These are phyloP conservation scores for human DNA, from an alignment of 2,113 vertebrate genomes.

Conservation along the genomic window DNA sequence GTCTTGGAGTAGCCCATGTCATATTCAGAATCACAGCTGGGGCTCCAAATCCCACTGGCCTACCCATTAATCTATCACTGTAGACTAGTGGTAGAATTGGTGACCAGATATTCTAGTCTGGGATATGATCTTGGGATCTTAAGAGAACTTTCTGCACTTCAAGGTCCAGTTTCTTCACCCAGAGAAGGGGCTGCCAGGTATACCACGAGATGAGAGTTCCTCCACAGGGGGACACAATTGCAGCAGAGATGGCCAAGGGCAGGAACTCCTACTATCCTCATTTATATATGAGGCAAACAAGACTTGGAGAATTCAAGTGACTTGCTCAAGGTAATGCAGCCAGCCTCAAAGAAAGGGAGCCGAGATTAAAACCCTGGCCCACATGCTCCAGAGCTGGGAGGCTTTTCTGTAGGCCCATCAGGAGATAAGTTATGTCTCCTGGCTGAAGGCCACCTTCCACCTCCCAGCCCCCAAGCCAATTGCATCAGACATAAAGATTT, in stretches of 20 bases:
- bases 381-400: not conserved
- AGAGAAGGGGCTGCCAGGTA: not conserved
- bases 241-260: not conserved
- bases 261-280: not conserved
- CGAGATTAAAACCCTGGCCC: not conserved
- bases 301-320: not conserved
- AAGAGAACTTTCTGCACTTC: not conserved
- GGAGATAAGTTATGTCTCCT: constrained; percentile 46
- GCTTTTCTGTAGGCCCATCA: not conserved
- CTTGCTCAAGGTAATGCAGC: not conserved
- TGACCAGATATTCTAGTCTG: not conserved
- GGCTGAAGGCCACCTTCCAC: constrained; percentile 22
- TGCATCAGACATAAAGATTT: not conserved
- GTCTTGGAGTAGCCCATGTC: fast-evolving
- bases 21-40: not conserved
- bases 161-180: not conserved
- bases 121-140: not conserved
- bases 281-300: not conserved
- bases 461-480: not conserved
- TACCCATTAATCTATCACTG: fast-evolving
- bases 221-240: not conserved
- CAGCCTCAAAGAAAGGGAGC: not conserved
- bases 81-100: no score
- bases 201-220: no score
- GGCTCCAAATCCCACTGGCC: fast-evolving